phyloP scores from a whole-genome alignment of 2,888 invertebrate genomes.

The Andrena bicolor region DNA sequence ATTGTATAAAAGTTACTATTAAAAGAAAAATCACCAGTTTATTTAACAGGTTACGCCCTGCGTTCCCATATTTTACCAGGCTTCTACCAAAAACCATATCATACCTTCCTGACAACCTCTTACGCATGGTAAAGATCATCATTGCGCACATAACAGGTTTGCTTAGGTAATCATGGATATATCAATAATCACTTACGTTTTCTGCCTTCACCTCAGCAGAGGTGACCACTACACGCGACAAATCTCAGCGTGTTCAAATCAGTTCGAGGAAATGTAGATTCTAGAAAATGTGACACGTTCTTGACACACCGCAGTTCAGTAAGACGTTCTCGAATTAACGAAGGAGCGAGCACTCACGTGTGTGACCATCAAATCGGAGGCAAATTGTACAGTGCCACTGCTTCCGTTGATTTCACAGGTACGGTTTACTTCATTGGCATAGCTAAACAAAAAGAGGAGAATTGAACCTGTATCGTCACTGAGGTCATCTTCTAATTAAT shows the following conservation, averaged over 20 bases:
- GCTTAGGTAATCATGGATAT: not conserved
- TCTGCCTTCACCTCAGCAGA: constrained; percentile 49
- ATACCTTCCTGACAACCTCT: constrained; percentile 59
- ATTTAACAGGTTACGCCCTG: not conserved
- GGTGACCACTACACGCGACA: constrained; percentile 45
- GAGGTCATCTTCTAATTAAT: too few species aligned
- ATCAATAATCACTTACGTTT: constrained; percentile 37
- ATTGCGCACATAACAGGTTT: not conserved
- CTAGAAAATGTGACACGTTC: constrained; percentile 16
- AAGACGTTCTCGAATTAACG: too few species aligned
- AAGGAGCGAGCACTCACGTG: constrained; percentile 49
- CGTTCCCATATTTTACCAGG: constrained; percentile 85
- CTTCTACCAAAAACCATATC: constrained; percentile 87
- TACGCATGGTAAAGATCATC: constrained; percentile 12
- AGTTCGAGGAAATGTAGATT: constrained; percentile 29
- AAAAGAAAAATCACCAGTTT: not conserved
- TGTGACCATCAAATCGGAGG: constrained; percentile 39
- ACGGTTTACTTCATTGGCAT: constrained; percentile 52
- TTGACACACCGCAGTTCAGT: too few species aligned
- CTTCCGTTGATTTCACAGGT: constrained; percentile 52
- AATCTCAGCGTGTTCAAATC: constrained; percentile 41
- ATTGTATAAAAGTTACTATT: not conserved
- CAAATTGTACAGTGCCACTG: constrained; percentile 35
- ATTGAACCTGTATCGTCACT: too few species aligned
- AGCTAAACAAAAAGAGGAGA: constrained; percentile 19